These are phyloP conservation scores for Ophonus ardosiacus DNA, from an alignment of 2,888 invertebrate genomes.

Conservation along the genomic window DNA sequence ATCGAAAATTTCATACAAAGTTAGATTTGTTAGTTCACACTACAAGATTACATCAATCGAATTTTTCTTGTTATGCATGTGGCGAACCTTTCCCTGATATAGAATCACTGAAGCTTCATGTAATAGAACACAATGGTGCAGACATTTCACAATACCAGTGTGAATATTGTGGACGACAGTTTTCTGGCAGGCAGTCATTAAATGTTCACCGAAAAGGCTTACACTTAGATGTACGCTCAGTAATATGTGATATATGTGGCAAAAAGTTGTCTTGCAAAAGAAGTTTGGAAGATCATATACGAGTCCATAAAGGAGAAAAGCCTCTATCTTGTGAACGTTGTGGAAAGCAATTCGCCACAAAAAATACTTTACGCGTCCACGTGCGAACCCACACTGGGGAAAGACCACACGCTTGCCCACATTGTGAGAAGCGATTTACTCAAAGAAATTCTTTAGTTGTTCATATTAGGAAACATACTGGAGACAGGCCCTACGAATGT, in stretches of 20 bases:
- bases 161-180: conserved; percentile 70
- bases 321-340: conserved; percentile 41
- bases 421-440: conserved; percentile 70
- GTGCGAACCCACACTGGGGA: conserved; percentile 76
- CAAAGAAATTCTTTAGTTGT: conserved; percentile 67
- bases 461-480: conserved; percentile 67
- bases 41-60: conserved; percentile 26
- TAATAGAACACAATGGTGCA: conserved; percentile 37
- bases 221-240: conserved; percentile 70
- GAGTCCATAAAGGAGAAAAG: conserved; percentile 32
- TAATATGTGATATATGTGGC: conserved; percentile 47
- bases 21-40: conserved; percentile 41
- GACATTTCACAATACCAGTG: conserved; percentile 67
- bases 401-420: conserved; percentile 71
- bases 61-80: conserved; percentile 46
- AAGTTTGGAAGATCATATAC: conserved; percentile 43
- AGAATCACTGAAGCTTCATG: conserved; percentile 41
- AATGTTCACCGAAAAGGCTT: conserved; percentile 29
- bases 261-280: conserved; percentile 40
- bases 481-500: conserved; percentile 62
- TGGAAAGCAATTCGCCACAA: conserved; percentile 44
- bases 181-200: conserved; percentile 68
- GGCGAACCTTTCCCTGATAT: conserved; percentile 28
- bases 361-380: conserved; percentile 71
- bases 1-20: conserved; percentile 55